phyloP scores from a whole-genome alignment of 2,797 vertebrate genomes.

The Enteromius unitaeniatus region DNA sequence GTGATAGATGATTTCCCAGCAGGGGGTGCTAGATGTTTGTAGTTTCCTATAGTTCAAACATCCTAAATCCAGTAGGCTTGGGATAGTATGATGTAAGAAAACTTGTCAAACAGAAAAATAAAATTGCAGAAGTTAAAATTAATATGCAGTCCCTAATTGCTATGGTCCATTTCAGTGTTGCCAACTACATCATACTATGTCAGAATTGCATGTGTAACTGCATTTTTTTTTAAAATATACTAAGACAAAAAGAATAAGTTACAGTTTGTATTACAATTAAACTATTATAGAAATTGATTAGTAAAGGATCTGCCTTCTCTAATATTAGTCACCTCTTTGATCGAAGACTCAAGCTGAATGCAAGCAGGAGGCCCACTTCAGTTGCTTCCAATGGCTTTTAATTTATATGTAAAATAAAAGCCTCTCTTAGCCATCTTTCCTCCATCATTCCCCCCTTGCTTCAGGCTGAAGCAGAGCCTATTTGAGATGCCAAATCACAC shows the following conservation, averaged over 20 bases:
- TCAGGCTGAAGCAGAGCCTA: background rate
- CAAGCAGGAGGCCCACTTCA: background rate
- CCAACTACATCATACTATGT: background rate
- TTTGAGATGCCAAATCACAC: background rate
- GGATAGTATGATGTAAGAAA: background rate
- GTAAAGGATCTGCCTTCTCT: background rate
- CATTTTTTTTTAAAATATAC: background rate
- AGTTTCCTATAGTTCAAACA: background rate
- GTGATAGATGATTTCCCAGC: background rate
- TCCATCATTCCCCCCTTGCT: background rate
- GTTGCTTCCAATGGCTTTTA: background rate
- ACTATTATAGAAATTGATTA: background rate
- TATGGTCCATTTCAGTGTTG: background rate
- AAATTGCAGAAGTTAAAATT: background rate
- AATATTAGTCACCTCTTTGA: background rate
- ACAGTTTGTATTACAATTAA: background rate
- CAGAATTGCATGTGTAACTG: background rate
- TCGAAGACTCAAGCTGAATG: background rate
- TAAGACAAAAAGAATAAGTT: background rate
- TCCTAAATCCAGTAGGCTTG: background rate
- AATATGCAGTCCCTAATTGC: background rate
- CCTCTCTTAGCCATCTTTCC: background rate
- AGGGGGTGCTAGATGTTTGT: constrained; percentile 18
- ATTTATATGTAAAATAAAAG: background rate
- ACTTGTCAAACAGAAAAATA: background rate